Percentiles rank a stretch among this genome's conserved stretches.
phyloP scores from a whole-genome alignment of 1,140 invertebrate genomes.

The Calliopsis andreniformis region DNA sequence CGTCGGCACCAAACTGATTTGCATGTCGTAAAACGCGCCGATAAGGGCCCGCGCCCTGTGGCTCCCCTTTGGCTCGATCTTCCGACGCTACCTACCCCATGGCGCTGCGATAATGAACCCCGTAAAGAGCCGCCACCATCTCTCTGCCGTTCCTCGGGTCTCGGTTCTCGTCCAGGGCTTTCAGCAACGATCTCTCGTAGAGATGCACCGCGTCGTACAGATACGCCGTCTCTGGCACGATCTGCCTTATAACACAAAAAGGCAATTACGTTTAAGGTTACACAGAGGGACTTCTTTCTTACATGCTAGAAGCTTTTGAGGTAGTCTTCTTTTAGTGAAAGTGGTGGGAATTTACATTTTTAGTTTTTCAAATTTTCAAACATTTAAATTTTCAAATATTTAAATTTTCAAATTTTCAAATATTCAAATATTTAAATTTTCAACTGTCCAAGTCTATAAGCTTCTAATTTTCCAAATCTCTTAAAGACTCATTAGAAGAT shows the following conservation, averaged over 20 bases:
- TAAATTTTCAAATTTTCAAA: no score
- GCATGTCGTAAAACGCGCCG: slow-evolving; percentile 30
- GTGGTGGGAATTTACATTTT: no score
- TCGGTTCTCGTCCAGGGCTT: slow-evolving; percentile 85
- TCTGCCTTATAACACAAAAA: slow-evolving; percentile 82
- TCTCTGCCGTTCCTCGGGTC: slow-evolving; percentile 87
- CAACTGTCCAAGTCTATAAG: no score
- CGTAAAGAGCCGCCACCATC: slow-evolving; percentile 87
- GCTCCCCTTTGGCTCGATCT: neutral
- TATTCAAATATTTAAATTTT: no score
- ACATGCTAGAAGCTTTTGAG: no score
- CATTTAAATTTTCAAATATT: no score
- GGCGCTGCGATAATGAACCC: slow-evolving; percentile 89
- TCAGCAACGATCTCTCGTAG: slow-evolving; percentile 89
- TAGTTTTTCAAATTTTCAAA: no score
- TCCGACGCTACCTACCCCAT: slow-evolving; percentile 87
- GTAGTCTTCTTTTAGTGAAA: no score
- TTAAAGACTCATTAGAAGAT: no score
- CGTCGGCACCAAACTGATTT: slow-evolving; percentile 4
- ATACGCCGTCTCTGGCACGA: slow-evolving; percentile 93
- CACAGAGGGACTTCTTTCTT: no score
- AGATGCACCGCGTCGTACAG: slow-evolving; percentile 95
- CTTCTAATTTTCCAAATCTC: no score
- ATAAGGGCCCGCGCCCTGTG: neutral
- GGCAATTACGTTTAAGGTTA: slow-evolving; percentile 41